These are phyloP conservation scores for Adrianichthys oophorus DNA, from an alignment of 2,797 vertebrate species.

Conservation along the genomic window DNA sequence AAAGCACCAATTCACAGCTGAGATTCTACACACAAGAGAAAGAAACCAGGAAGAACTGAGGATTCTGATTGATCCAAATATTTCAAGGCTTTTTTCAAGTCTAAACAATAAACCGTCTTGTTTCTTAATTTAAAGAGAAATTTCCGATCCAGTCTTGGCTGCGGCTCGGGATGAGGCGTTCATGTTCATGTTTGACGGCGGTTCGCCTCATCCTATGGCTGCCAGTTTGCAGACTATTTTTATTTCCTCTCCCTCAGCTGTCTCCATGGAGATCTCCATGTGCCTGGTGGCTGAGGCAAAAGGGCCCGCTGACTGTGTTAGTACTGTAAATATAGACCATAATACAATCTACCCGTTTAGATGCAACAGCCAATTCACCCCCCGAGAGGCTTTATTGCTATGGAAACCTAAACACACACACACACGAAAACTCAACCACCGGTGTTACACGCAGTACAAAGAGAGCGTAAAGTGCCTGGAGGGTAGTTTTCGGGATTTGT, in stretches of 20 bases:
- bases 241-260: conserved; percentile 48
- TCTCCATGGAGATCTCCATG: conserved; percentile 72
- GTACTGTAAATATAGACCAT: conserved; percentile 75
- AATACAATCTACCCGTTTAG: conserved; percentile 67
- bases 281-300: conserved; percentile 56
- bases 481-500: conserved; percentile 12
- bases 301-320: conserved; percentile 65
- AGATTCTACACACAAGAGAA: no score
- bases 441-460: conserved; percentile 17
- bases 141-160: conserved; percentile 2
- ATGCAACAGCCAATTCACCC: conserved; percentile 57
- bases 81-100: no score
- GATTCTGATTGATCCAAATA: no score
- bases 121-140: no score
- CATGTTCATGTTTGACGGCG: conserved; percentile 12
- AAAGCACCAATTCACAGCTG: no score
- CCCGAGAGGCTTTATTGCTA: conserved; percentile 60
- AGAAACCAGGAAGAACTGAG: no score
- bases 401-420: conserved; percentile 66
- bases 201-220: conserved; percentile 23
- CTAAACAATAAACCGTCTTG: no score
- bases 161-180: conserved; percentile 11
- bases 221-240: conserved; percentile 42
- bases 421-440: conserved; percentile 11
- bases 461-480: conserved; percentile 25